These are phyloP conservation scores for Fringilla coelebs DNA, from an alignment of 2,797 vertebrate species.

Conservation along the genomic window DNA sequence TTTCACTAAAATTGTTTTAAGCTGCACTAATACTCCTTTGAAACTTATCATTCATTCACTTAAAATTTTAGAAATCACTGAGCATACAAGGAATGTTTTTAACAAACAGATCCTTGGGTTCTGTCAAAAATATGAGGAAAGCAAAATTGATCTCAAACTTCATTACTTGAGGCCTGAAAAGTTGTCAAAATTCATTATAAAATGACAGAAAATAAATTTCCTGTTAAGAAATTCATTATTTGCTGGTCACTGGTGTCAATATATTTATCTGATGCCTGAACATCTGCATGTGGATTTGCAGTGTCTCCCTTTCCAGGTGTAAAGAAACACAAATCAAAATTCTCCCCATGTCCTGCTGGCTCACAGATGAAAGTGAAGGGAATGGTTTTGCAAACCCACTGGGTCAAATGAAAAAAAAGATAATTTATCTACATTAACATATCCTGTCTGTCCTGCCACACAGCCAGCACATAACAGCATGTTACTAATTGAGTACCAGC, in stretches of 20 bases:
- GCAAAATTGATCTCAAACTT: background rate
- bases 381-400: background rate
- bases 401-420: background rate
- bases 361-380: background rate
- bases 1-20: background rate
- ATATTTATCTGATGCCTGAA: background rate
- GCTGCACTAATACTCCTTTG: background rate
- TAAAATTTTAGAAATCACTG: background rate
- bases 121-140: background rate
- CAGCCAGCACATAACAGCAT: background rate
- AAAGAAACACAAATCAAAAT: background rate
- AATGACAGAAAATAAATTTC: background rate
- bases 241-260: background rate
- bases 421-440: background rate
- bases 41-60: background rate
- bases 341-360: background rate
- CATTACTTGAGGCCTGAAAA: background rate
- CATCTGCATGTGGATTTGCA: background rate
- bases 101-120: background rate
- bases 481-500: background rate
- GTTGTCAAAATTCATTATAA: background rate
- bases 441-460: background rate
- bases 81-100: background rate
- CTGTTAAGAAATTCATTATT: background rate
- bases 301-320: background rate